Evolutionary conservation across 2,797 vertebrate species (phyloP), one percentile per base, ranked within the genome.

Genomic region (Micrastur ruficollis): DNA sequence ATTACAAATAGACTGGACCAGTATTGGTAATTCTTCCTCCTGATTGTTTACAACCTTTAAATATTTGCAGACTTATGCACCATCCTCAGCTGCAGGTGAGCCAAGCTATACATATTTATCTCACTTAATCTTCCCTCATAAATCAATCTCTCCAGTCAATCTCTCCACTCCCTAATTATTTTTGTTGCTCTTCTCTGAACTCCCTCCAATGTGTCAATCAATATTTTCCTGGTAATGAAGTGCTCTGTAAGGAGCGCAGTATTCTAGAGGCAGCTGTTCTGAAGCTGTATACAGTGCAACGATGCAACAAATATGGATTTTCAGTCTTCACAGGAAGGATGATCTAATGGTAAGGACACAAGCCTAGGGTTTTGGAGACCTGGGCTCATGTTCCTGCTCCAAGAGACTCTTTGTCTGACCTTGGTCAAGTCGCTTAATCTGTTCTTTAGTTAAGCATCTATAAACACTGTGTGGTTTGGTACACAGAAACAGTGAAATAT

Each of bases 121-220:
- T 97, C 95, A 97, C 97, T 97, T 97, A 97, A 97, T 98, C 97
- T 98, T 95, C 96, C 94, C 96, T 97, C 92, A 96, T 96, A 97
- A 98, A 97, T 97, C 96, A 97, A 97, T 89, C 97, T 96, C 97
- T 97, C 96, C 95, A 98, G 98, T 98, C 95, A 95, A 92, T 97
- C 96, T 96, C 90, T 93, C 89, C 86, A 78, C 97, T 97, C 97
- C 93, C 97, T 97, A 98, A 98, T 98, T 98, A 98, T 97, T 97
- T 95, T 96, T 96, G 96, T 95, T 96, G 93, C 96, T 97, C 89
- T 96, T 97, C 95, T 97, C 96, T 97, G 97, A 98, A 97, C 97
- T 97, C 95, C 95, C 95, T 97, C 91, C 97, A 96, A 96, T 91
- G 93, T 96, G 96, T 94, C 97, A 97, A 93, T 97, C 97, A 97